Evolutionary conservation across 2,797 vertebrate species (phyloP), one percentile per base, ranked within the genome.

Genomic region (Dallia pectoralis): DNA sequence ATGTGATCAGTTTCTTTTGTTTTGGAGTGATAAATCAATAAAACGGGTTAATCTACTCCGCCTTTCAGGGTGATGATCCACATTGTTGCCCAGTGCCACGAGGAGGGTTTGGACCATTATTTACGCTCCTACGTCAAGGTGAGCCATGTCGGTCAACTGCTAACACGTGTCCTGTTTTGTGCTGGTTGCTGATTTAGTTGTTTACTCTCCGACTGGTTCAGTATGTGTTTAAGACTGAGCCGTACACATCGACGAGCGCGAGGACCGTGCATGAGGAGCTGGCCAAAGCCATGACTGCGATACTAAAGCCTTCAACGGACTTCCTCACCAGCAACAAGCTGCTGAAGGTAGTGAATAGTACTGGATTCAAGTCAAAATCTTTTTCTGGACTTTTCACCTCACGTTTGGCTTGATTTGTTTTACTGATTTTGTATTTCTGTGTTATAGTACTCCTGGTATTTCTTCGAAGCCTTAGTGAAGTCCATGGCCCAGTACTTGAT

Each of bases 401-500:
- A 32, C 2, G 61, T 63, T 63, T 30, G 61, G 12, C 29, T 63
- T 62, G 27, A 62, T 29, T 63, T 63, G 61, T 30, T 7, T 19
- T 56, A n/a, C 33, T 53, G 29, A 27, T 62, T 62, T 25, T 44
- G 15, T 40, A 77, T 80, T 77, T 87, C 86, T 84, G 64, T 86
- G 83, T 75, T 90, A 59, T 87, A 99, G 98, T 99, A 98, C 89
- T 99, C 98, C 0, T 99, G 98, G 98, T 99, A 98, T 94, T 99
- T 99, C 94, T 99, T 99, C 85, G 97, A 99, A 90, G 94, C 96
- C 78, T 87, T 99, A 82, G 95, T 98, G 85, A 99, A 99, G 87
- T 99, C 98, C 81, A 98, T 99, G 97, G 97, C 97, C 77, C 97
- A 99, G 85, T 95, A 97, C 87, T 88, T 99, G 91, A 95, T 98